phyloP scores from a whole-genome alignment of 2,888 invertebrate species.

The Leptogaster cylindrica region DNA sequence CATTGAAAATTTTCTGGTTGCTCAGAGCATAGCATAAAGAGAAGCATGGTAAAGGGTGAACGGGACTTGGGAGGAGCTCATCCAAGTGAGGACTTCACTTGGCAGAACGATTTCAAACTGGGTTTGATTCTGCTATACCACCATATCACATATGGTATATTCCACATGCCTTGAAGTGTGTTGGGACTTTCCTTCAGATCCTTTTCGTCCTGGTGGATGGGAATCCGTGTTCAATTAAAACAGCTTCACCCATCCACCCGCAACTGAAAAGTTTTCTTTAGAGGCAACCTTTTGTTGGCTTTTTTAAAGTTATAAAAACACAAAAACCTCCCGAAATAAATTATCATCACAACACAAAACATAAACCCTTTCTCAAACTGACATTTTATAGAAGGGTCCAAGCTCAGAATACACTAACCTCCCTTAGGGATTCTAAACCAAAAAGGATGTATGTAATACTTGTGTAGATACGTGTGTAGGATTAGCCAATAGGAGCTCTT shows the following conservation, averaged over 20 bases:
- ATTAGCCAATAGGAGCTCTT: slow-evolving; percentile 47
- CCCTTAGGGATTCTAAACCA: slow-evolving; percentile 3
- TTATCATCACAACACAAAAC: slow-evolving; percentile 45
- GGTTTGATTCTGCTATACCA: slow-evolving; percentile 16
- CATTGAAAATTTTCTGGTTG: slow-evolving; percentile 43
- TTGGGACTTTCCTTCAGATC: slow-evolving; percentile 35
- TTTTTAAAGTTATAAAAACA: slow-evolving; percentile 43
- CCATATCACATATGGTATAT: neutral
- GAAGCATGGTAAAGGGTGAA: too few species aligned
- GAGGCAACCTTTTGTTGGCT: slow-evolving; percentile 44
- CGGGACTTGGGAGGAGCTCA: slow-evolving; percentile 8
- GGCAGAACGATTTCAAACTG: slow-evolving; percentile 5
- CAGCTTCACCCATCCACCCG: slow-evolving; percentile 31
- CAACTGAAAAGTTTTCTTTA: slow-evolving; percentile 45
- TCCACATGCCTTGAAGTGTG: slow-evolving; percentile 12
- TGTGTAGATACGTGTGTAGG: slow-evolving; percentile 39
- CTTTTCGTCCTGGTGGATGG: slow-evolving; percentile 11
- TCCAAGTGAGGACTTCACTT: neutral
- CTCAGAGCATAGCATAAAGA: too few species aligned
- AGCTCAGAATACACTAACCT: slow-evolving; percentile 32
- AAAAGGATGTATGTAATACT: too few species aligned
- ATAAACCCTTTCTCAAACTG: slow-evolving; percentile 44
- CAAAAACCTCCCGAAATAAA: slow-evolving; percentile 42
- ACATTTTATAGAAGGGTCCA: slow-evolving; percentile 44
- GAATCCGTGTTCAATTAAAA: slow-evolving; percentile 44